A percentile compares a stretch with the other conserved stretches of the same genome.
These are phyloP conservation scores for Falco biarmicus DNA, from an alignment of 2,797 vertebrate genomes.

Conservation along the genomic window DNA sequence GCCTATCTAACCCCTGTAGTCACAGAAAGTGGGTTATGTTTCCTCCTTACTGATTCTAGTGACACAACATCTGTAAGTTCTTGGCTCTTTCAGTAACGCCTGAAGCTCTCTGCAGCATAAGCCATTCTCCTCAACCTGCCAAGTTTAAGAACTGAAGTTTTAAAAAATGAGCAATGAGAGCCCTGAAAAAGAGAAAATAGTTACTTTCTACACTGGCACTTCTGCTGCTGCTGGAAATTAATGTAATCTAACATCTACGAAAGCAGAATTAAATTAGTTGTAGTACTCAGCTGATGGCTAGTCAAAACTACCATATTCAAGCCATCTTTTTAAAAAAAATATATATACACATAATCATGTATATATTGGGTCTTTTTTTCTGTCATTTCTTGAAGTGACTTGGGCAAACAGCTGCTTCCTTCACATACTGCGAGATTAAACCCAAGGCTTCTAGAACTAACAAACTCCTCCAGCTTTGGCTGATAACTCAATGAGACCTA, in stretches of 20 bases:
- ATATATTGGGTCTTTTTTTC: neutral
- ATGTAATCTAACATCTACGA: neutral
- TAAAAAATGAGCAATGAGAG: neutral
- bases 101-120: neutral
- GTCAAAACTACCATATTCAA: neutral
- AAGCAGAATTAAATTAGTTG: neutral
- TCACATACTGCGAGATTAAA: neutral
- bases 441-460: neutral
- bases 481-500: neutral
- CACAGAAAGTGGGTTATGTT: neutral
- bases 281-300: neutral
- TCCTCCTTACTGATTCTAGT: neutral
- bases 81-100: neutral
- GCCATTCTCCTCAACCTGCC: neutral
- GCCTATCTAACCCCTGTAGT: neutral
- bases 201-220: neutral
- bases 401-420: neutral
- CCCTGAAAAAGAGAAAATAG: neutral
- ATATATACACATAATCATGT: neutral
- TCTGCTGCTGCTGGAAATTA: neutral
- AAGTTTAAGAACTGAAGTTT: neutral
- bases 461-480: neutral
- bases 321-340: too few relatives aligned
- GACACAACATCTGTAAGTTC: neutral
- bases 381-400: neutral